Evolutionary conservation across 1,140 invertebrate species (phyloP), one percentile per base, ranked within the genome.

Genomic region (Cherax quadricarinatus): DNA sequence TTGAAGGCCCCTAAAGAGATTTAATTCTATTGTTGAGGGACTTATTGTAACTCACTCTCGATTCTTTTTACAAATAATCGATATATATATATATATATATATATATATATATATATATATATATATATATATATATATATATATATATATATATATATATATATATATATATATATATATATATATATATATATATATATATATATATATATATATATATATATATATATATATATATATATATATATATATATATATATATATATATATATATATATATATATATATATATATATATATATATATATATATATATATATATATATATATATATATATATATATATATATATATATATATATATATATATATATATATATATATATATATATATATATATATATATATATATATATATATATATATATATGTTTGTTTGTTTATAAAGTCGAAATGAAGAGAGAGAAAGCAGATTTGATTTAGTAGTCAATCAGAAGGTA

Each of bases 401-500:
- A n/a, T n/a, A n/a, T n/a, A n/a, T 57, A 57, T 57, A 57, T 57
- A 57, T 57, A 57, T 57, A 57, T 57, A 57, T 57, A 57, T 57
- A 57, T 57, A 12, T 57, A 57, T 57, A 57, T 12, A 10, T 4
- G 6, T 16, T 66, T 66, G 3, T 10, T 66, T 10, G 10, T 66
- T 10, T 66, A 16, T 16, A 10, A 66, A 10, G 18, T 66, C 18
- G 62, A 66, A 10, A 66, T 66, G 62, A 18, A 66, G 62, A 18
- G 12, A 18, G 14, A 18, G n/a, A 16, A 66, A 66, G 16, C 62
- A 66, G 21, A 5, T 5, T 9, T 89, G 79, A 89, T 89, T 70
- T 89, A 89, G 49, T 79, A 70, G 87, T 48, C 78, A 49, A 66
- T 82, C 41, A 57, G 62, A 66, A 66, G 10, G 60, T 81, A 51